Evolutionary conservation across 2,797 vertebrate genomes (phyloP), one percentile per base, ranked within the genome.

Genomic region (Sebastes reedi): DNA sequence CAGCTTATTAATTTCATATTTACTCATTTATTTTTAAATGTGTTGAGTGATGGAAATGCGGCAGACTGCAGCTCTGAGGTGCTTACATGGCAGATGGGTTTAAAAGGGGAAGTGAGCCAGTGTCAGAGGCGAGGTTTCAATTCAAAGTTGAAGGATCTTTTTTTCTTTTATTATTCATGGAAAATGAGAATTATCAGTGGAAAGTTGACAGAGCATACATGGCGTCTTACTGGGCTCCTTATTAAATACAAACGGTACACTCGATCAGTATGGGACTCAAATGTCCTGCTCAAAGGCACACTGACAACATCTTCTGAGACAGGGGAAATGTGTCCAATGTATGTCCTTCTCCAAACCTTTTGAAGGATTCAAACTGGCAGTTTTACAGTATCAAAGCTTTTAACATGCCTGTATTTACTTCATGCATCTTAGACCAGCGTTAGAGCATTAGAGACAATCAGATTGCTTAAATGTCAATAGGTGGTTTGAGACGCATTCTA

Each of bases 1-100:
- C 88, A 89, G 86, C 89, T 92, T 91, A 94, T 94, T 95, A 89
- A 94, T 94, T 94, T 95, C 92, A 88, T 94, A 96, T 95, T 95
- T 94, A 94, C 91, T 94, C 90, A 94, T 94, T 94, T 94, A 93
- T 94, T 94, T 93, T 92, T 92, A 90, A 92, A 94, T 64, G 88
- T 65, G 78, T 75, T 85, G 91, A 90, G 85, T 88, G 91, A 90
- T 90, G 91, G 91, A 88, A 89, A 84, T 75, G 82, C 79, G 30
- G 86, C 79, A 74, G 87, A 76, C 90, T 79, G 80, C 75, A 71
- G 88, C 86, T 83, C 86, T 73, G 81, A 89, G 88, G 91, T 80
- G 85, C 85, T 88, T 79, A 86, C 86, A 75, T 77, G 80, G 87
- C 84, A 81, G 88, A 88, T 79, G 88, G 77, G 81, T 87, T 81